Base-by-base conservation (phyloP, 2,888 invertebrate genomes). In the Coleophora deauratella region DNA sequence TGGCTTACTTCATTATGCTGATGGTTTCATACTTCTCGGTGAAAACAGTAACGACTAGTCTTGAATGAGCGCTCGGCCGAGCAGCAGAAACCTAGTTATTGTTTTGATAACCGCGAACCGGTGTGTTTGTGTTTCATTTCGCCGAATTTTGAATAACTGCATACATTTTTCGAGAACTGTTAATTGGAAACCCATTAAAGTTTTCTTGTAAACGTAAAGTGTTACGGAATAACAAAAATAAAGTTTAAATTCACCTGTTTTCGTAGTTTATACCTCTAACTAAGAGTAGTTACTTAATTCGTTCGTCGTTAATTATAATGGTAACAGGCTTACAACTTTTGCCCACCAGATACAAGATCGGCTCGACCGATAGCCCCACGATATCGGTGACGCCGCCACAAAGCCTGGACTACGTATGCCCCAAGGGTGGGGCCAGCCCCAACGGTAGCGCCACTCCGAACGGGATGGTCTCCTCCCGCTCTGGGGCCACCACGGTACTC, bases 311-410 rank as follows among this genome's bases (percentile, higher is more conserved):
- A 3, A 6, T 21, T 21, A 21, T 6, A 21, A 21, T 21, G 21
- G 21, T 21, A 6, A 21, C 21, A 21, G 6, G 21, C 21, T 21
- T 3, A 4, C 21, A 21, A 21, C 3, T 10, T 37, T 40, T 43
- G 11, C 9, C 36, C 50, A 40, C 1, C 70, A 84, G 84, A 55
- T 74, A 77, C 52, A 84, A 79, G 63, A 61, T 82, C 57, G 68
- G 70, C 38, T 66, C 79, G 43, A 72, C 79, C 11, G 81, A 84
- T 48, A 86, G 86, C 45, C 87, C 87, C 0, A 72, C 82, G 34
- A 82, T 85, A 50, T 79, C 84, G 1, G 70, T 80, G 48, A 82
- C 82, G 2, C 80, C 84, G 0, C 82, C 82, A 0, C 80, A 79
- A 51, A 84, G 81, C 46, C 51, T 86, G 62, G 71, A 88, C 60